These are phyloP conservation scores for Ichneumon xanthorius DNA, from an alignment of 2,888 invertebrate species.

Conservation along the genomic window DNA sequence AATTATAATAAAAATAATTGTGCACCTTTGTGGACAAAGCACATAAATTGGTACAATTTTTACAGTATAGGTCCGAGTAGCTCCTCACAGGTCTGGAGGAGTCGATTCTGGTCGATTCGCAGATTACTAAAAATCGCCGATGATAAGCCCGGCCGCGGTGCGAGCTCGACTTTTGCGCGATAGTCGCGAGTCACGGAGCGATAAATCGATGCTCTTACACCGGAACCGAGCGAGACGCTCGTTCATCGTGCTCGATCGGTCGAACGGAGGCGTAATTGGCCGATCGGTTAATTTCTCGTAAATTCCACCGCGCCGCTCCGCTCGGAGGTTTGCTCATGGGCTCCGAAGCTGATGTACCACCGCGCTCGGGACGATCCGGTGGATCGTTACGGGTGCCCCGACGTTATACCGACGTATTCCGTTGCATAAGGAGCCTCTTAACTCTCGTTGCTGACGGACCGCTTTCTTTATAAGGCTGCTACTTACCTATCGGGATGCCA, in stretches of 20 bases:
- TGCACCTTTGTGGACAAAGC: too few relatives aligned
- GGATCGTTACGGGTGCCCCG: constrained; percentile 27
- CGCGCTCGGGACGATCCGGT: not conserved
- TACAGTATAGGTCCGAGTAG: not conserved
- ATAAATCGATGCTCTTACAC: constrained; percentile 73
- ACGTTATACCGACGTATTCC: constrained; percentile 6
- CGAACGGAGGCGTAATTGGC: constrained; percentile 76
- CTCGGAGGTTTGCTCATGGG: constrained; percentile 11
- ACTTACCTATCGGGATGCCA: constrained; percentile 45
- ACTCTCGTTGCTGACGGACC: constrained; percentile 52
- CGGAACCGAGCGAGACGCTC: constrained; percentile 73
- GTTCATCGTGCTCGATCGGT: constrained; percentile 71
- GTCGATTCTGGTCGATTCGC: not conserved
- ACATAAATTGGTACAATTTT: too few relatives aligned
- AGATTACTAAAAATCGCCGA: not conserved
- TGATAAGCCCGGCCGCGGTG: not conserved
- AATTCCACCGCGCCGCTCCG: constrained; percentile 67
- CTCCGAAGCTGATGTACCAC: not conserved
- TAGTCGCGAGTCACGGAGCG: constrained; percentile 65
- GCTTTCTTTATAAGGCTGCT: constrained; percentile 62
- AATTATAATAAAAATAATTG: too few relatives aligned
- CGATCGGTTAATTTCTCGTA: constrained; percentile 79
- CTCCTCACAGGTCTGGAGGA: not conserved
- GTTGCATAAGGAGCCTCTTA: constrained; percentile 54
- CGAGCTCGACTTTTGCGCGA: constrained; percentile 33